Percentiles rank a stretch among this genome's conserved stretches.
Evolutionary conservation across 2,113 vertebrate genomes (phyloP).

Genomic region (Brachypteracias leptosomus): DNA sequence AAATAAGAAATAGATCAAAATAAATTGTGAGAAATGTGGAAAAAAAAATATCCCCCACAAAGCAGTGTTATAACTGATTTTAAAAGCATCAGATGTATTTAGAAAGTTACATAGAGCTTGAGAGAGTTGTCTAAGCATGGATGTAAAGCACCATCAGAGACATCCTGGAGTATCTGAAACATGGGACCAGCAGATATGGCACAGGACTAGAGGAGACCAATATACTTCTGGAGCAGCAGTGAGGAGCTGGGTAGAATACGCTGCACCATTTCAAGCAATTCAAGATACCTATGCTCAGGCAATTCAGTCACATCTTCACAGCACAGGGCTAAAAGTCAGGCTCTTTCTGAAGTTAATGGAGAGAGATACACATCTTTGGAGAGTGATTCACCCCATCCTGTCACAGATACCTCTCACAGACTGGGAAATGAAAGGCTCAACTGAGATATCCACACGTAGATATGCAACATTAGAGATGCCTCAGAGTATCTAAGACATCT

Average conservation of each 20-base stretch:
- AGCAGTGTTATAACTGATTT: background rate
- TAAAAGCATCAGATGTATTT: background rate
- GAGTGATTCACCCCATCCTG: background rate
- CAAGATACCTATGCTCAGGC: background rate
- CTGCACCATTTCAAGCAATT: background rate
- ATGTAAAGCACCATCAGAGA: background rate
- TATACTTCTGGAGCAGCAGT: background rate
- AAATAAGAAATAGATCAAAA: background rate
- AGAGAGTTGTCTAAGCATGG: background rate
- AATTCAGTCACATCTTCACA: background rate
- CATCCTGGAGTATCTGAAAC: background rate
- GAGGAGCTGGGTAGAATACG: background rate
- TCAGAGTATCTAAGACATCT: background rate
- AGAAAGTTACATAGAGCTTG: background rate
- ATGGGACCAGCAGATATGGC: background rate
- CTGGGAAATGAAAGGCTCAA: background rate
- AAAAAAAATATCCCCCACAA: background rate
- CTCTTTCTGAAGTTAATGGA: constrained; percentile 11
- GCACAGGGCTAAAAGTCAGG: background rate
- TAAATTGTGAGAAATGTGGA: background rate
- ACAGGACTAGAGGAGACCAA: background rate
- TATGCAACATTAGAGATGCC: background rate
- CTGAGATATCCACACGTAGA: background rate
- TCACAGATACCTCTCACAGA: background rate
- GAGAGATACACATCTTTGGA: background rate